phyloP scores from a whole-genome alignment of 2,888 invertebrate genomes.

The Galeruca laticollis region DNA sequence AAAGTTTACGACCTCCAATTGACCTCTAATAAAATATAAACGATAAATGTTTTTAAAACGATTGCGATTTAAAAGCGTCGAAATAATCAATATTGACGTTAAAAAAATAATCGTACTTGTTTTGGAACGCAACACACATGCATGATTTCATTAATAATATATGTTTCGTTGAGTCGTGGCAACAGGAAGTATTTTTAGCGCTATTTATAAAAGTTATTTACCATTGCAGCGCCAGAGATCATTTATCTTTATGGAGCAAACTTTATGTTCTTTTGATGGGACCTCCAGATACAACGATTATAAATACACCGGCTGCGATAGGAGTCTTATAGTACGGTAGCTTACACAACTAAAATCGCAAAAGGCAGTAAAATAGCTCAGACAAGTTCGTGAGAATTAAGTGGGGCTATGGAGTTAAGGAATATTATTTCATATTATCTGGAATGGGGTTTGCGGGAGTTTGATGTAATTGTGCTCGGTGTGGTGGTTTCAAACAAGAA shows the following conservation, averaged over 20 bases:
- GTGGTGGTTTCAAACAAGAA: too few relatives aligned
- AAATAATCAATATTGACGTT: neutral
- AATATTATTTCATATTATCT: too few relatives aligned
- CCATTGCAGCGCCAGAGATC: conserved; percentile 35
- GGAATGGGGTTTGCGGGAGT: too few relatives aligned
- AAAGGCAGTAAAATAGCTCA: too few relatives aligned
- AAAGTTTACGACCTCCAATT: neutral
- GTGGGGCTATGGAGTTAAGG: too few relatives aligned
- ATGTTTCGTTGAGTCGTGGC: conserved; percentile 22
- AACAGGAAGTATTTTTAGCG: conserved; percentile 35
- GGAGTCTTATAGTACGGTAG: neutral
- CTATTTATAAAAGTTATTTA: conserved; percentile 43
- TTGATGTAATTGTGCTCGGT: too few relatives aligned
- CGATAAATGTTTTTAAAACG: neutral
- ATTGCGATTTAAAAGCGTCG: neutral
- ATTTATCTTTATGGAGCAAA: conserved; percentile 41
- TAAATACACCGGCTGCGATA: conserved; percentile 14
- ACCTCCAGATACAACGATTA: conserved; percentile 39
- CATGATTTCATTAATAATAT: conserved; percentile 18
- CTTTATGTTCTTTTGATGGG: conserved; percentile 37
- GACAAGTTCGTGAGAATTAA: too few relatives aligned
- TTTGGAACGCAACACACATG: conserved; percentile 11
- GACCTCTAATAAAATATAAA: neutral
- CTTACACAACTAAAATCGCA: neutral
- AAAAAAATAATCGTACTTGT: neutral